Base-by-base conservation (phyloP, 1,140 invertebrate species). In the Heliconius eleuchia region DNA sequence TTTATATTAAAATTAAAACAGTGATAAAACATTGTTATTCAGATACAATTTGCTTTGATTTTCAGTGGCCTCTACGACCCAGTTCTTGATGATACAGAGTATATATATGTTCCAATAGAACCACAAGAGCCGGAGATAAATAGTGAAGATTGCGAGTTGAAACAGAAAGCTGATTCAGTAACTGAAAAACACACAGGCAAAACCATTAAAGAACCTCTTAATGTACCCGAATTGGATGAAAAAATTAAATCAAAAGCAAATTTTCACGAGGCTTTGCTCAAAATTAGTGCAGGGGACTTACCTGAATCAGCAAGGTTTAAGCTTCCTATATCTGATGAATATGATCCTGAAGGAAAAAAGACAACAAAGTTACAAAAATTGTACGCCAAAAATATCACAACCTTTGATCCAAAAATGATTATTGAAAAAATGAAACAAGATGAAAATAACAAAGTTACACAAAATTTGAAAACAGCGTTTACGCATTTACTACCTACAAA, bases 21-120 rank as follows among this genome's bases (percentile, higher is more conserved):
- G 5, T 37, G 34, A 19, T 55, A 9, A 13, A 1, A 46, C 18
- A 52, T 19, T 52, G 19, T 52, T 52, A 19, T 23, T 23, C 19
- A 60, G 9, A 27, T 9, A 60, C 55, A 66, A 66, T 66, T 23
- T 30, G n/a, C 16, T 30, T 13, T 30, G 9, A 27, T 66, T 88
- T 89, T 19, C 88, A 92, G 92, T 84, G 91, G 90, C 76, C 88
- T 89, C 23, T 91, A 92, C 88, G 91, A 91, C 80, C 88, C 88
- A 73, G 87, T 90, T 2, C 75, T 90, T 60, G 89, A 91, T 86
- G 88, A 93, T 73, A 82, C 82, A 66, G 89, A 92, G 81, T 81
- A 85, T 46, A 79, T 86, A 34, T 88, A 85, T 85, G 88, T 91
- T 74, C 80, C 83, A 75, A 85, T 90, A 88, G 60, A 66, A 27